Base-by-base conservation (phyloP, 2,888 invertebrate species). In the Isotomurus palustris region DNA sequence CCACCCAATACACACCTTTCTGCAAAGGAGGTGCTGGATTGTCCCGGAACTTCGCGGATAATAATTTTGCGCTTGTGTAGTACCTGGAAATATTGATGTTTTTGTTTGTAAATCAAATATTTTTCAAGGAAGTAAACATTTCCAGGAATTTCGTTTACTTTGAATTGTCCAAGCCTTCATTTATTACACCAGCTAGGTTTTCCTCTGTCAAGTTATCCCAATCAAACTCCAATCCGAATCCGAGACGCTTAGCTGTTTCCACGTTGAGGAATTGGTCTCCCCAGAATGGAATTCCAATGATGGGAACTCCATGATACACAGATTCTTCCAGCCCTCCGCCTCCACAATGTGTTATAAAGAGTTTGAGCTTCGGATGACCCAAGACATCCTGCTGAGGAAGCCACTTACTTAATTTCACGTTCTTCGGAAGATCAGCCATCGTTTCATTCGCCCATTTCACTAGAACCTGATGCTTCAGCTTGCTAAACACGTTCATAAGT, bases 391-490 rank as follows among this genome's bases (percentile, higher is more conserved):
- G 82, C 72, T 91, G 91, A 1, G 90, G 89, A 68, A 86, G 71
- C 87, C 86, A 87, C 64, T 82, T 81, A 55, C 77, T 75, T 6
- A 80, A 74, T 47, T 80, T 75, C 0, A 86, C 76, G 73, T 87
- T 87, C 50, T 79, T 76, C 25, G 83, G 81, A 65, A 84, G 78
- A 22, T 77, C 76, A 0, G 78, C 75, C 63, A 82, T 72, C 4
- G 79, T 75, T 19, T 83, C 80, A 1, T 81, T 83, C 70, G 88
- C 88, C 76, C 87, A 89, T 74, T 89, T 90, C 90, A 90, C 90
- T 0, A 91, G 75, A 22, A 91, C 85, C 66, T 86, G 81, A 73
- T 88, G 88, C 0, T 89, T 88, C 32, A 91, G 75, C 25, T 84
- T 83, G 0, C 85, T 82, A 71, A 91, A 83, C 0, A 87, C 88